Conservation (phyloP, 1,140 invertebrate genomes). For the Mercenaria mercenaria region DNA sequence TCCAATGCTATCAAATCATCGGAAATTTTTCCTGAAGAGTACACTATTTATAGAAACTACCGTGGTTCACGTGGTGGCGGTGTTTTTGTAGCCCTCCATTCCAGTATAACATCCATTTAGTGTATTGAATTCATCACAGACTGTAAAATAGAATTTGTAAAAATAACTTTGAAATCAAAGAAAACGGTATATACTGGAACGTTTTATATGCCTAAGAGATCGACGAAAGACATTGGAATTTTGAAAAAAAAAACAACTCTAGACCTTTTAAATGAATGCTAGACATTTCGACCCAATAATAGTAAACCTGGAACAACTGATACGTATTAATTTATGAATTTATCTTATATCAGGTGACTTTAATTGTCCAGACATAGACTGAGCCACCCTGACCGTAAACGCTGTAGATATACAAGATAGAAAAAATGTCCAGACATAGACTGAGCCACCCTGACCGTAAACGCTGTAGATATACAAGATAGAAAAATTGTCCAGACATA, state of each 20-base stretch:
- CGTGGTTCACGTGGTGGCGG: constrained; percentile 34
- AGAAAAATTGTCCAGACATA: too few relatives aligned
- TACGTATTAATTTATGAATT: too few relatives aligned
- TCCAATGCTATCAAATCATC: constrained; percentile 48
- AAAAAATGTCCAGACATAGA: too few relatives aligned
- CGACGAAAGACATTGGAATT: background rate
- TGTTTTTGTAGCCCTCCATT: constrained; percentile 37
- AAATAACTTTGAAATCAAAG: constrained; percentile 39
- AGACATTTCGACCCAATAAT: too few relatives aligned
- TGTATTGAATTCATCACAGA: constrained; percentile 47
- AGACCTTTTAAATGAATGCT: background rate
- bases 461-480: background rate
- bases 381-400: too few relatives aligned
- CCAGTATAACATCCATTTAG: constrained; percentile 18
- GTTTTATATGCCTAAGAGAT: constrained; percentile 39
- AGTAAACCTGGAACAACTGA: too few relatives aligned
- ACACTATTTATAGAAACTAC: constrained; percentile 60
- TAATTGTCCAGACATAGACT: too few relatives aligned
- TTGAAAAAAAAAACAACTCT: constrained; percentile 25
- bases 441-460: too few relatives aligned
- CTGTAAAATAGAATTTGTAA: constrained; percentile 59
- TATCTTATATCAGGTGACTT: too few relatives aligned
- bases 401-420: too few relatives aligned
- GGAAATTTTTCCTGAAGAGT: constrained; percentile 62
- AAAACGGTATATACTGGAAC: background rate